A percentile compares a stretch with the other conserved stretches of the same genome.
phyloP scores from a whole-genome alignment of 2,797 vertebrate species.

The Alosa sapidissima region DNA sequence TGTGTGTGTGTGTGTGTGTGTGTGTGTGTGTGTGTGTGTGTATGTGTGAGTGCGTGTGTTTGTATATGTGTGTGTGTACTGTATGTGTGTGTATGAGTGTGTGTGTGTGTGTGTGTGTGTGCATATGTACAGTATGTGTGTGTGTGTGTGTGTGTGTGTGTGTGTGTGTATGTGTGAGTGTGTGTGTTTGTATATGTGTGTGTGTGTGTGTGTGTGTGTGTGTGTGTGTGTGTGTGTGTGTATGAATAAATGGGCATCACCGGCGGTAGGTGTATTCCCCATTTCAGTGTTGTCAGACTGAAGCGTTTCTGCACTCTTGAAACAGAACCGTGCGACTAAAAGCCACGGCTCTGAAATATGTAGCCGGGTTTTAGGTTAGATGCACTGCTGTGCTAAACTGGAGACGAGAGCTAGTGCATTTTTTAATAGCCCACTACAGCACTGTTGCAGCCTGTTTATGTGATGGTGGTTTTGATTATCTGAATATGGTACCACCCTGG shows the following conservation, averaged over 20 bases:
- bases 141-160: conserved; percentile 14
- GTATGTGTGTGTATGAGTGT: conserved; percentile 13
- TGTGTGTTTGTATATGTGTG: neutral
- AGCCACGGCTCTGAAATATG: conserved; percentile 9
- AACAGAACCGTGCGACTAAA: neutral
- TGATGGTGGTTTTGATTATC: neutral
- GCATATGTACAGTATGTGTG: too few relatives aligned
- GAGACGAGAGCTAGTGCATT: neutral
- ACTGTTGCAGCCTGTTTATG: neutral
- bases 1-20: neutral
- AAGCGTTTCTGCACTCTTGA: neutral
- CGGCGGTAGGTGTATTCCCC: neutral
- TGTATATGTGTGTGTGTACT: conserved; percentile 22
- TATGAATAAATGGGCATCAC: neutral
- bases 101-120: conserved; percentile 26
- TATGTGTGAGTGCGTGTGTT: conserved; percentile 21
- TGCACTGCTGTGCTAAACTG: neutral
- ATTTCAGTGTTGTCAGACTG: neutral
- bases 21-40: neutral
- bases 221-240: neutral
- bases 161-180: conserved; percentile 14
- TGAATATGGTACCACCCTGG: neutral
- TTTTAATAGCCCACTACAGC: neutral
- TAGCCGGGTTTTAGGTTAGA: neutral
- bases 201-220: neutral